Percentiles rank a stretch among this genome's conserved stretches.
Conservation (phyloP, 1,140 invertebrate species). For the Helicoverpa zea region DNA sequence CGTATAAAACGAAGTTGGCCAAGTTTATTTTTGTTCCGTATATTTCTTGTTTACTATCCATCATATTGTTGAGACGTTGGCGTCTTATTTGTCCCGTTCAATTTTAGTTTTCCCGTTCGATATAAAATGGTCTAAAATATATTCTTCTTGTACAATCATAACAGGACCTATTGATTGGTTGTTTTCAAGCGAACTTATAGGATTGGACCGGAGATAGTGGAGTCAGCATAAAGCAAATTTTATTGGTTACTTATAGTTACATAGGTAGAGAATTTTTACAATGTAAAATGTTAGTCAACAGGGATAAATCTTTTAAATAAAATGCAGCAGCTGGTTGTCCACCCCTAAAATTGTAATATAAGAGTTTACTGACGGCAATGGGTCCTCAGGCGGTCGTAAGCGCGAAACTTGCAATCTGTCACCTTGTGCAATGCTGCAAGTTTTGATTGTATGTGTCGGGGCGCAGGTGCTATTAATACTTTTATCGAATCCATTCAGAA, state of each 20-base stretch:
- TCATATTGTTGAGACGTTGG: slow-evolving; percentile 64
- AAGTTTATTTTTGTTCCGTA: slow-evolving; percentile 71
- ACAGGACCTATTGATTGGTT: neutral
- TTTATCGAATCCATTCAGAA: slow-evolving; percentile 20
- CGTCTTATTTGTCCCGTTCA: slow-evolving; percentile 64
- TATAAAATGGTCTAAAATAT: slow-evolving; percentile 31
- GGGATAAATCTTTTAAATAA: slow-evolving; percentile 23
- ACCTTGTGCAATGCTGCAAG: slow-evolving; percentile 14
- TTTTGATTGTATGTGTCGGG: slow-evolving; percentile 16
- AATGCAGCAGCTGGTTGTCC: slow-evolving; percentile 37
- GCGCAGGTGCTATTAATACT: slow-evolving; percentile 19
- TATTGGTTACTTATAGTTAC: neutral
- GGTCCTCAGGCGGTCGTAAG: slow-evolving; percentile 34
- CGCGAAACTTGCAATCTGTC: slow-evolving; percentile 37
- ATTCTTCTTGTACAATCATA: slow-evolving; percentile 24
- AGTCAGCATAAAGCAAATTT: neutral
- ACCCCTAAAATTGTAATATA: slow-evolving; percentile 38
- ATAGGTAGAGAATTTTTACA: neutral
- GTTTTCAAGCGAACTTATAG: neutral
- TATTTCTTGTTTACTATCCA: slow-evolving; percentile 70
- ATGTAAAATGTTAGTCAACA: neutral
- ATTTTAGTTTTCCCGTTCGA: slow-evolving; percentile 57
- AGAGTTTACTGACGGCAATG: slow-evolving; percentile 36
- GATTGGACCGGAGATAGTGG: neutral
- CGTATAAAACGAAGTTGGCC: slow-evolving; percentile 60